Evolutionary conservation across 2,888 invertebrate genomes (phyloP), one percentile per base, ranked within the genome.

Genomic region (Drosophila austrosaltans): DNA sequence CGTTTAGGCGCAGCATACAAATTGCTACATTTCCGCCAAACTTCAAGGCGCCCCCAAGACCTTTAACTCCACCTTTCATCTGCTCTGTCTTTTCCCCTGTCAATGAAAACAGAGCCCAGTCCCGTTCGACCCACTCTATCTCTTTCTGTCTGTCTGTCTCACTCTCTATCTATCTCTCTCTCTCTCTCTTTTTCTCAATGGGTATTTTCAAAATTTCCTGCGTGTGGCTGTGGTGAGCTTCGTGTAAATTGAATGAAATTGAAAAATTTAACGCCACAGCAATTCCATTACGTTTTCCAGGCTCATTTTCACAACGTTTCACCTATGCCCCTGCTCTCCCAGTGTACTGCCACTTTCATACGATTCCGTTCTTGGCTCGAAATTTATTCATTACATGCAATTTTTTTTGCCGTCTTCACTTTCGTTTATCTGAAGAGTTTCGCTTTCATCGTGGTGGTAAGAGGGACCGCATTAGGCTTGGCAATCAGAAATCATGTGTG

Each of bases 401-500:
- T 89, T 90, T 86, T 36, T 90, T 82, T 66, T 68, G 74, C 72
- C 71, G 75, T 73, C 84, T 81, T 88, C 77, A 77, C 84, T 84
- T 88, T 84, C 84, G 81, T 79, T 86, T 88, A 88, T 86, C 84
- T 83, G 84, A 69, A 64, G 69, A 63, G 60, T 69, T 81, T 79
- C 70, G 70, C 75, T 81, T 77, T 74, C 76, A 69, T 73, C 75
- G 68, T 66, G 71, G 63, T 68, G 66, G 36, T 7, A 8, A 36
- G 65, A 28, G 69, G 53, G 54, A 67, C 53, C 76, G 84, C 89
- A 89, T 90, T 88, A 89, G 78, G 82, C 81, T 67, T 85, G 81
- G 89, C 90, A 90, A 90, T 89, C 90, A 90, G 87, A 90, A 90
- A 90, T 89, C 89, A 89, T 90, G 90, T 88, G 90, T 89, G 89